Evolutionary conservation across 2,888 invertebrate species (phyloP), one percentile per base, ranked within the genome.

Genomic region (Pyrrhosoma nymphula): DNA sequence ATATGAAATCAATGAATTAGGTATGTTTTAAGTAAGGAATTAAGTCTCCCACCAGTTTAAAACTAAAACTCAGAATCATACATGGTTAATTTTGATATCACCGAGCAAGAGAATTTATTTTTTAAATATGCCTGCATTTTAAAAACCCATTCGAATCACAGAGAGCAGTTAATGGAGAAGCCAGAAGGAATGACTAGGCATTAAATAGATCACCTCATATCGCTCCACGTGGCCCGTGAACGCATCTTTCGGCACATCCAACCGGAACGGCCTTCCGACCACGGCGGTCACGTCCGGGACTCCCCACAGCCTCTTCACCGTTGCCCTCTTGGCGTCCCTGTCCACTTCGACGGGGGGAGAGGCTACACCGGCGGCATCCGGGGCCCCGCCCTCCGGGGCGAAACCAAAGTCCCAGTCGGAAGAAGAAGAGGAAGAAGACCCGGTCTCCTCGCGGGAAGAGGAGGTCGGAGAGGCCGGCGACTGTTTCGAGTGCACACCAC

Each of bases 221-320:
- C 97, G 97, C 96, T 98, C 97, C 93, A 98, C 97, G 96, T 97
- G 97, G 96, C 98, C 98, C 95, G 97, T 97, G 97, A 98, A 98
- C 47, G 98, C 98, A 97, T 98, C 98, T 96, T 97, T 98, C 30
- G 98, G 98, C 96, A 98, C 98, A 96, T 97, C 98, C 97, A 98
- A 97, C 96, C 98, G 98, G 97, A 98, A 98, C 95, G 98, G 97
- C 96, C 98, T 98, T 90, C 98, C 98, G 39, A 98, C 98, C 96
- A 97, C 97, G 96, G 98, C 98, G 96, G 98, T 97, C 95, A 98
- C 97, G 96, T 98, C 98, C 95, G 98, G 98, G 96, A 98, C 96
- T 55, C 97, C 97, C 97, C 97, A 97, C 95, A 97, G 96, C 96
- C 97, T 97, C 96, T 96, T 96, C 88, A 97, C 96, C 56, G 95